Percentiles rank a stretch among this genome's conserved stretches.
Conservation (phyloP, 1,140 invertebrate species). For the Zaprionus nigranus region DNA sequence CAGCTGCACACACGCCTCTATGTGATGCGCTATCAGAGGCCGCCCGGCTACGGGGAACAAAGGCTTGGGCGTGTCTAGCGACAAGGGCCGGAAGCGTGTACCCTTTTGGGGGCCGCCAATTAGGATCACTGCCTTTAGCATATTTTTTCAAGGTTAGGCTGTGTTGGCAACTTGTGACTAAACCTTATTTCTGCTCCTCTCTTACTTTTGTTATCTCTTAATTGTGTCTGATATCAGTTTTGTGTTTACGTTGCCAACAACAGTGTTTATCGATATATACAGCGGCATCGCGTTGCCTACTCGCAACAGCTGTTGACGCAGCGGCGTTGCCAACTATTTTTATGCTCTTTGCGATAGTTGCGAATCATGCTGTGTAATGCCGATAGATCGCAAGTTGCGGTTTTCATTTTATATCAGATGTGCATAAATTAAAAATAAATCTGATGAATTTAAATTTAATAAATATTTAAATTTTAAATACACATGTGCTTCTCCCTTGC, state of each 20-base stretch:
- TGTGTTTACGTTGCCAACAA: slow-evolving; percentile 68
- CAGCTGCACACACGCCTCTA: slow-evolving; percentile 95
- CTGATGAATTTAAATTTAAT: background rate
- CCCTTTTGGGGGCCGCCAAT: slow-evolving; percentile 92
- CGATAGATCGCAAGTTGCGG: background rate
- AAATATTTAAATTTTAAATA: background rate
- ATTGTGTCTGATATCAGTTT: slow-evolving; percentile 40
- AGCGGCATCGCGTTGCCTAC: slow-evolving; percentile 30
- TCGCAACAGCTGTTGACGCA: slow-evolving; percentile 11
- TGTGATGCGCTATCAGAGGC: slow-evolving; percentile 98
- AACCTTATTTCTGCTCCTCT: slow-evolving; percentile 26
- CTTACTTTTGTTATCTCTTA: slow-evolving; percentile 30
- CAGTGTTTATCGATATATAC: slow-evolving; percentile 8
- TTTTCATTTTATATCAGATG: background rate
- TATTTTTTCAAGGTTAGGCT: slow-evolving; percentile 64
- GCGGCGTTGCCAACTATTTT: slow-evolving; percentile 21
- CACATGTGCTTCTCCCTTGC: background rate
- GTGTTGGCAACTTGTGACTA: slow-evolving; percentile 47
- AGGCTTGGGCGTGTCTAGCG: slow-evolving; percentile 98
- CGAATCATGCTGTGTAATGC: slow-evolving; percentile 15
- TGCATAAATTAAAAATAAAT: background rate
- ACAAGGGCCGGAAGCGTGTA: slow-evolving; percentile 98
- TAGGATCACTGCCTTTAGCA: slow-evolving; percentile 91
- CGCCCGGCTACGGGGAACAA: slow-evolving; percentile 98
- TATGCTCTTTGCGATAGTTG: slow-evolving; percentile 20